phyloP scores from a whole-genome alignment of 2,888 invertebrate genomes.

The Drosophila sordidula region DNA sequence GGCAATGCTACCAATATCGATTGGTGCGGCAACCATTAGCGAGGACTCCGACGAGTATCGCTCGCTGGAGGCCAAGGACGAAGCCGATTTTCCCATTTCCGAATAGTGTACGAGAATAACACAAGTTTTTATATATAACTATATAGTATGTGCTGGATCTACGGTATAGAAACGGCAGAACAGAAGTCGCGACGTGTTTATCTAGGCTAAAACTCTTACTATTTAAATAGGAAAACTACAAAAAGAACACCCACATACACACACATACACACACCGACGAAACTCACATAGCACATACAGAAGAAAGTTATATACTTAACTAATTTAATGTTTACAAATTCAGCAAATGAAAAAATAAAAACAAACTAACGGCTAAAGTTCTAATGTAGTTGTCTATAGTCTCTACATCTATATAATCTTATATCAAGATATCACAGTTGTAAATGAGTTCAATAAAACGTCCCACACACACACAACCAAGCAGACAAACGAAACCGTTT shows the following conservation, averaged over 20 bases:
- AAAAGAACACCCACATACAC: constrained; percentile 33
- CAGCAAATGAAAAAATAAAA: constrained; percentile 31
- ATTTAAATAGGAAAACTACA: constrained; percentile 50
- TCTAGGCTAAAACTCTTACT: constrained; percentile 60
- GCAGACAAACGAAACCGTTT: constrained; percentile 35
- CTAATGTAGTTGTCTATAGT: constrained; percentile 64
- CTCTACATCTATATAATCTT: constrained; percentile 53
- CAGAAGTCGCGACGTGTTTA: constrained; percentile 37
- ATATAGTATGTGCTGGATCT: constrained; percentile 24
- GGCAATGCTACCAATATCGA: constrained; percentile 58
- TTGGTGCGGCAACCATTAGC: constrained; percentile 67
- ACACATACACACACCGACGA: constrained; percentile 23
- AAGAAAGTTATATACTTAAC: constrained; percentile 65
- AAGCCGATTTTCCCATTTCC: constrained; percentile 81
- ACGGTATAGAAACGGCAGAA: constrained; percentile 4
- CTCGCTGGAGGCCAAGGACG: constrained; percentile 84
- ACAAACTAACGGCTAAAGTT: constrained; percentile 55
- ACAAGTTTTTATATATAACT: constrained; percentile 43
- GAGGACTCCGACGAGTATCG: constrained; percentile 85
- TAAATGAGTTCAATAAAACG: constrained; percentile 45
- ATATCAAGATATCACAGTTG: constrained; percentile 28
- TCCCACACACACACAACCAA: constrained; percentile 31
- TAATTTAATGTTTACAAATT: constrained; percentile 63
- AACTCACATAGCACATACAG: constrained; percentile 42
- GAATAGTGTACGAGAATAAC: constrained; percentile 71